phyloP scores from a whole-genome alignment of 2,113 vertebrate species.

The Thunnus maccoyii region DNA sequence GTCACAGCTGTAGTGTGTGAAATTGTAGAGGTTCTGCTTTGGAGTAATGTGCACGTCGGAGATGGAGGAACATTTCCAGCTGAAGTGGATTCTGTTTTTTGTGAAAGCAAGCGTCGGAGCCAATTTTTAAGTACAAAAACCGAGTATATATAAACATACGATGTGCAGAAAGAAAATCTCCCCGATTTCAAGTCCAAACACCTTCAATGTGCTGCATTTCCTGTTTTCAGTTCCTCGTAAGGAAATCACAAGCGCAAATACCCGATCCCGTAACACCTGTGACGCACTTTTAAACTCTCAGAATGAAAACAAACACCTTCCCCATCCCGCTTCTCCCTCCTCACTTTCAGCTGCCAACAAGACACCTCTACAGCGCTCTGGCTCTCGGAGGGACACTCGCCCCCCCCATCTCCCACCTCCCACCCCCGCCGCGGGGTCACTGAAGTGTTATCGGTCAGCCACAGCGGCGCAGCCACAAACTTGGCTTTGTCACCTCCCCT shows the following conservation, averaged over 20 bases:
- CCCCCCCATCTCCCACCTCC: neutral
- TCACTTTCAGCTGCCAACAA: slow-evolving; percentile 39
- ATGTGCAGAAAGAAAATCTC: slow-evolving; percentile 10
- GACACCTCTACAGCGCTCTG: slow-evolving; percentile 40
- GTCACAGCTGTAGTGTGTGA: neutral
- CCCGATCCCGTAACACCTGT: slow-evolving; percentile 62
- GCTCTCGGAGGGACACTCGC: slow-evolving; percentile 25
- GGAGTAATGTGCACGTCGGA: neutral
- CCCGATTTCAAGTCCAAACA: slow-evolving; percentile 39
- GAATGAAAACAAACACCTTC: slow-evolving; percentile 20
- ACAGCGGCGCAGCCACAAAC: slow-evolving; percentile 61
- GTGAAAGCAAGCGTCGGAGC: slow-evolving; percentile 3
- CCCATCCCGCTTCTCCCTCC: slow-evolving; percentile 3
- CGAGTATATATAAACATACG: slow-evolving; percentile 36
- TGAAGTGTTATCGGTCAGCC: slow-evolving; percentile 63
- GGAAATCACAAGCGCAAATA: slow-evolving; percentile 57
- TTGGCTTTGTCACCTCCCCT: slow-evolving; percentile 57
- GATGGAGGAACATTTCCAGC: slow-evolving; percentile 17
- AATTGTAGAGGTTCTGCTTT: neutral
- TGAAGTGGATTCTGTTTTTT: slow-evolving; percentile 6
- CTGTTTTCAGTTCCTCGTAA: slow-evolving; percentile 66
- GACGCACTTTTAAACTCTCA: slow-evolving; percentile 37
- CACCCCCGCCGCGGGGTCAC: neutral
- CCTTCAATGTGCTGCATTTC: slow-evolving; percentile 65
- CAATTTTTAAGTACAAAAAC: slow-evolving; percentile 33